Evolutionary conservation across 2,113 vertebrate genomes (phyloP).

Genomic region (Fulica atra): DNA sequence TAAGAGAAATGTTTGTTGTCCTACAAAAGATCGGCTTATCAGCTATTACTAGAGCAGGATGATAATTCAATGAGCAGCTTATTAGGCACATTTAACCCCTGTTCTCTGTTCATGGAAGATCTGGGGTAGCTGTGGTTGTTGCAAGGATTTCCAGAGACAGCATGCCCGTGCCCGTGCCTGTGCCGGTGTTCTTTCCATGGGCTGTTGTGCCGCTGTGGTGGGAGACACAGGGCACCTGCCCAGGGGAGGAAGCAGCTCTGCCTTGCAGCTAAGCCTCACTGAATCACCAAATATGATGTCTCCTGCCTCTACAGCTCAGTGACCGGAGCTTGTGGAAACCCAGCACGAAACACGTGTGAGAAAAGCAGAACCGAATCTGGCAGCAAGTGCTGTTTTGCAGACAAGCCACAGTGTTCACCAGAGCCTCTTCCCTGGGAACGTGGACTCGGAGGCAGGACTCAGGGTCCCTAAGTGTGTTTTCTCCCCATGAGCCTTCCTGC

Average conservation of each 20-base stretch:
- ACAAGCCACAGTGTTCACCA: neutral
- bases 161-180: neutral
- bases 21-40: neutral
- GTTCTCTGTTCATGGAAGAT: neutral
- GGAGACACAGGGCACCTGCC: neutral
- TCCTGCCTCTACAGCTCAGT: neutral
- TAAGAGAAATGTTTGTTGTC: slow-evolving; percentile 24
- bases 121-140: neutral
- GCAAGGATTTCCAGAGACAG: neutral
- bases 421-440: neutral
- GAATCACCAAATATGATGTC: neutral
- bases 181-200: neutral
- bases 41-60: neutral
- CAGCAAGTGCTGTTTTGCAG: neutral
- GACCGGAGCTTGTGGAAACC: neutral
- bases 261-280: neutral
- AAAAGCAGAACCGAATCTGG: neutral
- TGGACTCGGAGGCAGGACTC: neutral
- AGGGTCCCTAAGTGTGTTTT: neutral
- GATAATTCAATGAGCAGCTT: neutral
- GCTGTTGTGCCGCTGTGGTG: neutral
- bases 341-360: neutral
- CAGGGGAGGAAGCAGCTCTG: neutral
- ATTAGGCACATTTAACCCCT: neutral
- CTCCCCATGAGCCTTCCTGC: neutral